Percentiles rank a stretch among this genome's conserved stretches.
phyloP scores from a whole-genome alignment of 2,797 vertebrate genomes.

The Calcarius lapponicus region DNA sequence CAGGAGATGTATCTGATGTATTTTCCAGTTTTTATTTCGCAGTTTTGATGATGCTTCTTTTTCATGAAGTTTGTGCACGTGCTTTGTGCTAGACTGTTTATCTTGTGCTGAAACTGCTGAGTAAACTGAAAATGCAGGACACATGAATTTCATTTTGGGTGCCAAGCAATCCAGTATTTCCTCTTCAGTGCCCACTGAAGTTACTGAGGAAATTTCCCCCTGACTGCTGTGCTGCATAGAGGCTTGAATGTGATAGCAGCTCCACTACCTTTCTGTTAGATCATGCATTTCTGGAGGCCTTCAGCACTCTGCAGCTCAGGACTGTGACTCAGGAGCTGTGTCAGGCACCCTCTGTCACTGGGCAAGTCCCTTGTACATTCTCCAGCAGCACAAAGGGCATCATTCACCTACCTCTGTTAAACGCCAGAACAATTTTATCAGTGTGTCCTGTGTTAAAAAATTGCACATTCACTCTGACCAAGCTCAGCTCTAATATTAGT shows the following conservation, averaged over 20 bases:
- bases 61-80: background rate
- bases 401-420: conserved; percentile 34
- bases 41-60: background rate
- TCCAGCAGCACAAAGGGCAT: background rate
- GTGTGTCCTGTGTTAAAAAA: background rate
- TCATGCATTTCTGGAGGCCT: background rate
- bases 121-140: background rate
- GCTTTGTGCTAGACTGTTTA: background rate
- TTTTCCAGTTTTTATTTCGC: background rate
- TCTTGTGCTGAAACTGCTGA: background rate
- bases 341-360: background rate
- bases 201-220: background rate
- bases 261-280: background rate
- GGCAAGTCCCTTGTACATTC: background rate
- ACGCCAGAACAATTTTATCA: background rate
- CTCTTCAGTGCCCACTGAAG: background rate
- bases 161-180: background rate
- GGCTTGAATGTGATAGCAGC: background rate
- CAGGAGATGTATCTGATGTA: background rate
- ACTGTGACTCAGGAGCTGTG: background rate
- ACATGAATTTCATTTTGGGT: background rate
- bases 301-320: background rate
- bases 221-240: background rate
- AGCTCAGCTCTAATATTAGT: background rate
- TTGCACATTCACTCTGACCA: background rate